Base-by-base conservation (phyloP, 2,888 invertebrate genomes). In the Andrena hattorfiana region DNA sequence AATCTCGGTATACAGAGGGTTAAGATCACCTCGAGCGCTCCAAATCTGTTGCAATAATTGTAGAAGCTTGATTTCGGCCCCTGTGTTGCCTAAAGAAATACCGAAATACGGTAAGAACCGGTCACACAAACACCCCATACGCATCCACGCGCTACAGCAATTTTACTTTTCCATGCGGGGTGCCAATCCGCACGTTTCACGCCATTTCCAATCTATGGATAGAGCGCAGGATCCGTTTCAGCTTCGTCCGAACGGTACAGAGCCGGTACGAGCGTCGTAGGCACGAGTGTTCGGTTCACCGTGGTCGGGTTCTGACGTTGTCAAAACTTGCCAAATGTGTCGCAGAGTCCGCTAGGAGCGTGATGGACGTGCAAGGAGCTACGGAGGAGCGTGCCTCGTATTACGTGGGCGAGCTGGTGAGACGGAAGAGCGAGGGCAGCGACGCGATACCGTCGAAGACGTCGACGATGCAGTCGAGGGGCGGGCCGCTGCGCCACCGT, bases 401-500 rank as follows among this genome's bases (percentile, higher is more conserved):
- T 85, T 90, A 90, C 85, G 87, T 88, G 30, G 91, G 92, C 30
- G 90, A 92, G 73, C 89, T 94, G 85, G 94, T 95, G 83, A 95
- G 96, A 20, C 95, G 96, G 67, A 95, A 95, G 86, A 96, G 96
- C 92, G 96, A 96, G 92, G 96, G 96, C 80, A 96, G 95, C 93
- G 96, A 95, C 87, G 94, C 95, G 56, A 90, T 94, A 13, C 91
- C 93, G 48, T 90, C 89, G 86, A 77, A 89, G 81, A 80, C 86
- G 75, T 56, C 64, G 0, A 68, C 70, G 63, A 35, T 70, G 56
- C 86, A 85, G 59, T 82, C 77, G 16, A 73, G 76, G 7, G 63
- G 73, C 2, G 77, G 78, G 8, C 87, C 62, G 0, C 59, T 83
- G 2, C 82, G 87, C 0, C 90, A 89, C 20, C 92, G 91, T 92